Evolutionary conservation across 2,797 vertebrate genomes (phyloP), one percentile per base, ranked within the genome.

Genomic region (Lacerta agilis): DNA sequence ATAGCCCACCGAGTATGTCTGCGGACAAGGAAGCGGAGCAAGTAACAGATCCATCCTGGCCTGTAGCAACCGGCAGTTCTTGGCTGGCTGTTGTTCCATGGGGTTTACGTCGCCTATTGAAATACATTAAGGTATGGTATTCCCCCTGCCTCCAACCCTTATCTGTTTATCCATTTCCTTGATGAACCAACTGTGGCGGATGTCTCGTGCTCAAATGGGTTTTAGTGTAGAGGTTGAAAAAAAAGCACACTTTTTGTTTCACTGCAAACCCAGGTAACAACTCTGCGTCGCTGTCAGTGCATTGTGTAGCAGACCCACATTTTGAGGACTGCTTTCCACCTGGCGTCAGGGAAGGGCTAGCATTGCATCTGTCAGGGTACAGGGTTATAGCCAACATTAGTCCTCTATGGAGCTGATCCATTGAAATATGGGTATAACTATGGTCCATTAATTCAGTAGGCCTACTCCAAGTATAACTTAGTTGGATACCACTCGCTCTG

Each of bases 121-220:
- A 96, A 83, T 97, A 97, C 90, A 97, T 98, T 85, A 98, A 97
- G 97, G 98, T 98, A 96, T 87, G 64, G 82, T 43, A 45, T n/a
- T 84, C 17, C 6, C 1, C 6, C 3, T 82, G 13, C 41, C 10
- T 43, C 9, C 45, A 49, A 49, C 72, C 13, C 85, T 5, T 17
- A 1, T 36, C 29, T 33, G 29, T 33, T 49, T 78, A 71, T 83
- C 13, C 33, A 13, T 6, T n/a, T 49, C 5, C 27, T 86, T 66
- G 27, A 8, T 77, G 81, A 76, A 25, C 64, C 73, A 71, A n/a
- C 4, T 79, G 69, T 5, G 55, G 8, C 17, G 5, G n/a, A 78
- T 17, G 33, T 61, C 55, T 29, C 36, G 3, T 64, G 6, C 25
- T 45, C 43, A 49, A 43, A 64, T 25, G 20, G 27, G 4, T 25